A percentile compares a stretch with the other conserved stretches of the same genome.
Evolutionary conservation across 2,797 vertebrate species (phyloP).

Genomic region (Ctenopoma kingsleyae): DNA sequence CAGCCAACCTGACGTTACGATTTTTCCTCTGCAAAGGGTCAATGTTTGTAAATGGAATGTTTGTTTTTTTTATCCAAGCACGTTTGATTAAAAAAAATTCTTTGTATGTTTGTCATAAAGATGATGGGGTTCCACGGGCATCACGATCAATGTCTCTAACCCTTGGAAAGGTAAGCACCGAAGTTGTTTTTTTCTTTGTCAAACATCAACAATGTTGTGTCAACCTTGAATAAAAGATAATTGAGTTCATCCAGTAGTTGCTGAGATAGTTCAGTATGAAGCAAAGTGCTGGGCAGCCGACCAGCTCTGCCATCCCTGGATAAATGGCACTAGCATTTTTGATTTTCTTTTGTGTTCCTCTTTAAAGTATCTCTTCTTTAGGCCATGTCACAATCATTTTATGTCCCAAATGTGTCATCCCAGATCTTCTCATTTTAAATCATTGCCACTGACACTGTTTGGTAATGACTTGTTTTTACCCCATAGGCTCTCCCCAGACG

Average conservation of each 20-base stretch:
- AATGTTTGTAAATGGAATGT: not conserved
- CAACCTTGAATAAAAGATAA: too few relatives aligned
- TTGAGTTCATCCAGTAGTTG: too few relatives aligned
- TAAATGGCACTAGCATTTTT: too few relatives aligned
- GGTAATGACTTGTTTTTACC: constrained; percentile 38
- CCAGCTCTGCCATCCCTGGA: too few relatives aligned
- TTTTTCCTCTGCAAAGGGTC: not conserved
- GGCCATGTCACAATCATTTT: not conserved
- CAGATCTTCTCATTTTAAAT: not conserved
- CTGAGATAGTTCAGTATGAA: not conserved
- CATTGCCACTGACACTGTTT: not conserved
- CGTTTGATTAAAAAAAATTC: constrained; percentile 6
- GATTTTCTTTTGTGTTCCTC: not conserved
- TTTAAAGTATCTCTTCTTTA: constrained; percentile 6
- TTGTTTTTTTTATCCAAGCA: constrained; percentile 1
- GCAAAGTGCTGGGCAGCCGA: too few relatives aligned
- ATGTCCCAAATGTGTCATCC: not conserved
- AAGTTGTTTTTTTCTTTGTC: not conserved
- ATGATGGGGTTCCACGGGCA: constrained; percentile 93
- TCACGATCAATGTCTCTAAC: constrained; percentile 96
- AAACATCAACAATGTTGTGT: too few relatives aligned
- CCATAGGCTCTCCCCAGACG: constrained; percentile 93
- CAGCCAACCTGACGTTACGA: not conserved
- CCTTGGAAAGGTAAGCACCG: constrained; percentile 91
- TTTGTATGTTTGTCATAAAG: constrained; percentile 79